These are phyloP conservation scores for Ondatra zibethicus DNA, from an alignment of 2,113 vertebrate species.

Conservation along the genomic window DNA sequence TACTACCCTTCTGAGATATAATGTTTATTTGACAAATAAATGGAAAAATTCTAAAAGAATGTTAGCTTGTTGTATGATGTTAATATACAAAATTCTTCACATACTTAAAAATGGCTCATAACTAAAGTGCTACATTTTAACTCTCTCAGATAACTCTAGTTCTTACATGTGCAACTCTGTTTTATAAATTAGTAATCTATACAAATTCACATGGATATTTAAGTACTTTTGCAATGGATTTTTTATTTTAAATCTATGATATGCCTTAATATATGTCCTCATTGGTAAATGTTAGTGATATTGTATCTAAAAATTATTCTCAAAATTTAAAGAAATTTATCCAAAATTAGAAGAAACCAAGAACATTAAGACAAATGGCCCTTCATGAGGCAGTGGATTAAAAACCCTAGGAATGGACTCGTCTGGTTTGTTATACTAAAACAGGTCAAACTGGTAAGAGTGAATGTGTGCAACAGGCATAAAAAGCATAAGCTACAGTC, in stretches of 20 bases:
- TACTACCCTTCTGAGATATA: slow-evolving; percentile 68
- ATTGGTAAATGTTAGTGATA: slow-evolving; percentile 18
- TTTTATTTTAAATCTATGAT: slow-evolving; percentile 41
- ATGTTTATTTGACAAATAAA: slow-evolving; percentile 54
- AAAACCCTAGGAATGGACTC: slow-evolving; percentile 8
- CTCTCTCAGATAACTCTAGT: neutral
- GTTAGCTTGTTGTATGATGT: neutral
- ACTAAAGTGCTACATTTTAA: neutral
- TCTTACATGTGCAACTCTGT: neutral
- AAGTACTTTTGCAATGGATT: slow-evolving; percentile 14
- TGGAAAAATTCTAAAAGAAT: slow-evolving; percentile 51
- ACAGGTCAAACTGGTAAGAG: slow-evolving; percentile 26
- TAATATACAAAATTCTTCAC: slow-evolving; percentile 48
- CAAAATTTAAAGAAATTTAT: slow-evolving; percentile 25
- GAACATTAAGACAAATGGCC: neutral
- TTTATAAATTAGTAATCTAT: slow-evolving; percentile 53
- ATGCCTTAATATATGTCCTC: neutral
- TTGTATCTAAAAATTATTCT: slow-evolving; percentile 14
- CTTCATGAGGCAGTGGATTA: neutral
- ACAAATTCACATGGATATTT: slow-evolving; percentile 29
- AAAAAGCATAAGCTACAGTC: neutral
- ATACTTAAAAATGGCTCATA: slow-evolving; percentile 1
- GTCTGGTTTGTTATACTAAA: neutral
- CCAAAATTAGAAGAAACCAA: neutral
- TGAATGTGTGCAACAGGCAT: neutral